Evolutionary conservation across 2,888 invertebrate species (phyloP).

Genomic region (Meganola albula): DNA sequence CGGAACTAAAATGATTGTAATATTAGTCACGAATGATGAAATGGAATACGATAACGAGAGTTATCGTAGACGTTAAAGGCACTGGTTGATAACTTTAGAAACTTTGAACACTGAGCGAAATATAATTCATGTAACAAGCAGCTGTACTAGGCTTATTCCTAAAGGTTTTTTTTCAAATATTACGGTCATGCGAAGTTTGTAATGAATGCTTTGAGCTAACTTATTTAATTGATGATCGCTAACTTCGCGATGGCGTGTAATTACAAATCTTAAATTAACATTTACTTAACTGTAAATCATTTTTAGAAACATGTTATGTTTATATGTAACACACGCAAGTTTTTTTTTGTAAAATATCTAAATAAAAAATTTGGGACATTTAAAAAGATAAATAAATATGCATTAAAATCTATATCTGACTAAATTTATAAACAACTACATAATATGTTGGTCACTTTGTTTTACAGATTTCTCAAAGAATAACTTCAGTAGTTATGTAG

Average conservation of each 20-base stretch:
- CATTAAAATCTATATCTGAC: not conserved
- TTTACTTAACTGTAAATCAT: too few relatives aligned
- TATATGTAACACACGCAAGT: too few relatives aligned
- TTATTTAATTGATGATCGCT: slow-evolving; percentile 8
- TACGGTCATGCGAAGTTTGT: slow-evolving; percentile 7
- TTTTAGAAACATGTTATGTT: too few relatives aligned
- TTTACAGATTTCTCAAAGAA: not conserved
- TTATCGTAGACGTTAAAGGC: slow-evolving; percentile 42
- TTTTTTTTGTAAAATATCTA: too few relatives aligned
- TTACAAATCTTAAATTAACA: too few relatives aligned
- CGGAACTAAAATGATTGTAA: slow-evolving; percentile 26
- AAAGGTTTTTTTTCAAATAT: too few relatives aligned
- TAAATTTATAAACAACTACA: slow-evolving; percentile 3
- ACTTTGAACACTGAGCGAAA: too few relatives aligned
- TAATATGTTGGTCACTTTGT: not conserved
- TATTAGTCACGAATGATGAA: slow-evolving; percentile 26
- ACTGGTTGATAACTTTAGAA: slow-evolving; percentile 37
- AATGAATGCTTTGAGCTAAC: slow-evolving; percentile 18
- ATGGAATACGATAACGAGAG: slow-evolving; percentile 22
- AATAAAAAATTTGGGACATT: not conserved
- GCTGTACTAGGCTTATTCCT: too few relatives aligned
- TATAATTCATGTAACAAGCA: too few relatives aligned
- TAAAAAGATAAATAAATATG: not conserved
- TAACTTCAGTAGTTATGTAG: not conserved
- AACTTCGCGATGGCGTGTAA: slow-evolving; percentile 6